These are phyloP conservation scores for Pithys albifrons DNA, from an alignment of 2,113 vertebrate genomes.

Conservation along the genomic window DNA sequence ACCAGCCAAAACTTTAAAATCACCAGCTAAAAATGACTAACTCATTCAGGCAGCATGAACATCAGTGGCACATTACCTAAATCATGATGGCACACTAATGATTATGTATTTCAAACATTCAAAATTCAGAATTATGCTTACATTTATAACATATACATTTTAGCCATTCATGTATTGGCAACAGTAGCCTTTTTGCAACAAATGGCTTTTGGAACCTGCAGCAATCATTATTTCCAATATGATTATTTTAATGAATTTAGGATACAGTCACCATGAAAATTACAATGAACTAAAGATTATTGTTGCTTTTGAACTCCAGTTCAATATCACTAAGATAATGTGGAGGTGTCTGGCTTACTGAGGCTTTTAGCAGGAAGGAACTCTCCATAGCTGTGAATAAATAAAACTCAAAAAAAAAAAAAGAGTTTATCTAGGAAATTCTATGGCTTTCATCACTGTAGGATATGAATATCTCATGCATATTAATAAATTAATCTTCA, in stretches of 20 bases:
- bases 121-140: background rate
- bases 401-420: background rate
- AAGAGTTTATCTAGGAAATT: background rate
- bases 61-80: background rate
- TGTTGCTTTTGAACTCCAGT: background rate
- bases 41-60: background rate
- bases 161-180: background rate
- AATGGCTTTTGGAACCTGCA: background rate
- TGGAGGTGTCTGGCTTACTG: background rate
- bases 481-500: slow-evolving; percentile 25
- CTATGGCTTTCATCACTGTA: background rate
- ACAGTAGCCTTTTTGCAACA: background rate
- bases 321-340: background rate
- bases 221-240: background rate
- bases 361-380: background rate
- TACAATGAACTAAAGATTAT: background rate
- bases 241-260: background rate
- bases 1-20: background rate
- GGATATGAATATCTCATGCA: background rate
- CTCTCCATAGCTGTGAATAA: background rate
- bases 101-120: background rate
- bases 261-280: background rate
- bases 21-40: background rate
- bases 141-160: background rate
- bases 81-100: background rate